These are phyloP conservation scores for Drosophila biarmipes DNA, from an alignment of 1,140 invertebrate genomes.

Conservation along the genomic window DNA sequence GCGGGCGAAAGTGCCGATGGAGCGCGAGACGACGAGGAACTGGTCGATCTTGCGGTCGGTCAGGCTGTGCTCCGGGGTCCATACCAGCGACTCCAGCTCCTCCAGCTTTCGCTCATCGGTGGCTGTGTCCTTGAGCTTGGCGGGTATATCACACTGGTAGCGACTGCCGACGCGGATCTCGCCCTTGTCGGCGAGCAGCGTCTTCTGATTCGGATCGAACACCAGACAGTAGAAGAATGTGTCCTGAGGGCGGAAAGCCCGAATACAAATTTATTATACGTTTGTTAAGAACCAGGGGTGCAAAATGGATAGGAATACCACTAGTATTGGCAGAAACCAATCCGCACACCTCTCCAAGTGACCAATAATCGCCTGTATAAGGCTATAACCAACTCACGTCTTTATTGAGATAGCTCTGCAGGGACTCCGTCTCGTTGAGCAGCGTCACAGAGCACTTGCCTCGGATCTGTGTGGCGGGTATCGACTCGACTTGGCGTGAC, in stretches of 20 bases:
- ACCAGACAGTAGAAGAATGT: constrained; percentile 99
- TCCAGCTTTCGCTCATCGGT: constrained; percentile 90
- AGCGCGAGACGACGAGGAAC: constrained; percentile 98
- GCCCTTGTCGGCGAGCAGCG: constrained; percentile 98
- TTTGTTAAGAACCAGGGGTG: background rate
- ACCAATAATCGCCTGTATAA: constrained; percentile 32
- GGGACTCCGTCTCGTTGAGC: constrained; percentile 98
- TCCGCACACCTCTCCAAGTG: background rate
- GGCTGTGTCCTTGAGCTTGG: constrained; percentile 90
- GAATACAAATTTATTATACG: background rate
- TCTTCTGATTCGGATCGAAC: constrained; percentile 99
- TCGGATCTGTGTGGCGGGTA: constrained; percentile 99
- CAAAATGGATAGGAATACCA: background rate
- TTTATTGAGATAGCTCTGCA: constrained; percentile 97
- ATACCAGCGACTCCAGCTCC: constrained; percentile 96
- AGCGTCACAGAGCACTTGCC: constrained; percentile 99
- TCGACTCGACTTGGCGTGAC: constrained; percentile 98
- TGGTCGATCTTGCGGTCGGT: constrained; percentile 99
- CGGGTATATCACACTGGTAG: constrained; percentile 96
- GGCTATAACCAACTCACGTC: constrained; percentile 89
- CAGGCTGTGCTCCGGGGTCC: constrained; percentile 95
- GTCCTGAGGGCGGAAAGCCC: constrained; percentile 88
- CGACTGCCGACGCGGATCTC: constrained; percentile 95
- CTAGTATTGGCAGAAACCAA: too few relatives aligned
- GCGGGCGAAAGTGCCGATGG: constrained; percentile 99